Evolutionary conservation across 2,113 vertebrate species (phyloP), one percentile per base, ranked within the genome.

Genomic region (Mesitornis unicolor): DNA sequence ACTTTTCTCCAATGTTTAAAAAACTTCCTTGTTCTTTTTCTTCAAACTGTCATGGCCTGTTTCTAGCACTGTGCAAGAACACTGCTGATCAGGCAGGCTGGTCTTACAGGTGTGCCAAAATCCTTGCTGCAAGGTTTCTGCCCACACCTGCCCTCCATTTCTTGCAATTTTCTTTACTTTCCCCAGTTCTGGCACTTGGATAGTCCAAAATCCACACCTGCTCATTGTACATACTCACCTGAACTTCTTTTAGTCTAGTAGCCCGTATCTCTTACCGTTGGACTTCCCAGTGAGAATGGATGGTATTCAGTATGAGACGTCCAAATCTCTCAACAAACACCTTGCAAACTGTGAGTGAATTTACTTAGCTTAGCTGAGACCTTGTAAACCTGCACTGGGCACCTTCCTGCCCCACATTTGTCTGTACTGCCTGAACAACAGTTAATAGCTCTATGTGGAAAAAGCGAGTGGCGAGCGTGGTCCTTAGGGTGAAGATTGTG

Each of bases 361-460:
- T 76, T 47, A 20, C 38, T 25, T 22, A 57, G 22, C 70, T 19
- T 28, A 13, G 54, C 20, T 38, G 68, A 78, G 38, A 33, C 24
- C 33, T 63, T 1, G 3, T 33, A 47, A 65, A 43, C 54, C 19
- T 14, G 43, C 24, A 19, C 3, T 3, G 19, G 0, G 15, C 42
- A 1, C 47, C 13, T 22, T 42, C 29, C 22, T 29, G 19, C 29
- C 35, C 83, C 13, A 3, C 17, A 2, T 21, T 63, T 6, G 17
- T 16, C 63, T 50, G 3, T 16, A 6, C 26, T 7, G 8, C 42
- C n/a, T 10, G 78, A 64, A 5, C 56, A 20, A 5, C 61, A 54
- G 25, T n/a, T 17, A 26, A 3, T 0, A 14, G 40, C 65, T 13
- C 14, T 15, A 14, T 1, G 6, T 0, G 22, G 31, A 47, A n/a